phyloP scores from a whole-genome alignment of 1,140 invertebrate species.

The Ctenoplectra terminalis region DNA sequence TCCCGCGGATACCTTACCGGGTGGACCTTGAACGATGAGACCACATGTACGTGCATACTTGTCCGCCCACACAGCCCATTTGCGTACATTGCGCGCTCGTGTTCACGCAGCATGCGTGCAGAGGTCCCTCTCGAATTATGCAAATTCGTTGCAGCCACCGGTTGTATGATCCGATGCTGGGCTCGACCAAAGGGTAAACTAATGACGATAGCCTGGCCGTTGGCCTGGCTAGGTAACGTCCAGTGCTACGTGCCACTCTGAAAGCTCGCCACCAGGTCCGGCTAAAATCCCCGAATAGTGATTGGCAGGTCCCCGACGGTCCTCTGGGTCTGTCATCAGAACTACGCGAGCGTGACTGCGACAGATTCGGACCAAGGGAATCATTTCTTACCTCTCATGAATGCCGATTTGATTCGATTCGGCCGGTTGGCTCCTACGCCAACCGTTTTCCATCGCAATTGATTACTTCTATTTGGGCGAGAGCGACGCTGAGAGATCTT shows the following conservation, averaged over 20 bases:
- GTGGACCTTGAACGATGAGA: slow-evolving; percentile 41
- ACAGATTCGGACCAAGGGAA: slow-evolving; percentile 49
- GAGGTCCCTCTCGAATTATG: slow-evolving; percentile 58
- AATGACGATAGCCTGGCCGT: slow-evolving; percentile 36
- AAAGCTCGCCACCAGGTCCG: slow-evolving; percentile 14
- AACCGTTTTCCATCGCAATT: slow-evolving; percentile 49
- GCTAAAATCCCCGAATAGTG: slow-evolving; percentile 59
- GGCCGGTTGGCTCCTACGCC: slow-evolving; percentile 44
- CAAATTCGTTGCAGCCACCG: slow-evolving; percentile 56
- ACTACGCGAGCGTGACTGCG: slow-evolving; percentile 62
- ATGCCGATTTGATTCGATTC: slow-evolving; percentile 63
- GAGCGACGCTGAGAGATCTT: not conserved
- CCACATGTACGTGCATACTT: slow-evolving; percentile 20
- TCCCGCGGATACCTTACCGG: slow-evolving; percentile 37
- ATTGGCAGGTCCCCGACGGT: slow-evolving; percentile 66
- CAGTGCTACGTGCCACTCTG: slow-evolving; percentile 27
- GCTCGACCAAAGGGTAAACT: slow-evolving; percentile 51
- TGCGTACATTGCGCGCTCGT: slow-evolving; percentile 5
- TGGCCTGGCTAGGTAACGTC: slow-evolving; percentile 48
- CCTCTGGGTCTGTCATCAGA: slow-evolving; percentile 70
- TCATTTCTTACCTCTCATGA: slow-evolving; percentile 60
- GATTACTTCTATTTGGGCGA: slow-evolving; percentile 38
- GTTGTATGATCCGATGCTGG: slow-evolving; percentile 41
- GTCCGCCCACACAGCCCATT: not conserved
- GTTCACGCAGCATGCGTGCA: slow-evolving; percentile 36